Conservation (phyloP, 2,888 invertebrate genomes). For the Caenorhabditis sp. region DNA sequence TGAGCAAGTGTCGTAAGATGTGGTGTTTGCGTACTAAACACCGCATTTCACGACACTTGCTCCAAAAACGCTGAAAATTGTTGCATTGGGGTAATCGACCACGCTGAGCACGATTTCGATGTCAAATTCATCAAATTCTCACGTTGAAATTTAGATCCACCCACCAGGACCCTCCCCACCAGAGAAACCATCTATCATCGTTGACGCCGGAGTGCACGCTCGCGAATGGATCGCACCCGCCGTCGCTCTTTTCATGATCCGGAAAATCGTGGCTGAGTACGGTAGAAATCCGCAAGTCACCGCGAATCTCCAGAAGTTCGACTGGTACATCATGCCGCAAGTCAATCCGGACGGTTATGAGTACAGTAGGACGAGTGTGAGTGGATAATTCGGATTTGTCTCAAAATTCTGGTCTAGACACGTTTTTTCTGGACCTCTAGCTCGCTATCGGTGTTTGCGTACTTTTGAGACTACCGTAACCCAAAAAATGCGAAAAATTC, state of each 20-base stretch:
- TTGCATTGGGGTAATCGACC: background rate
- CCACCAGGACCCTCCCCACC: slow-evolving; percentile 44
- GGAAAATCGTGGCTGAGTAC: slow-evolving; percentile 75
- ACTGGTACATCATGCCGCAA: slow-evolving; percentile 82
- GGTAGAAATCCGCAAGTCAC: slow-evolving; percentile 71
- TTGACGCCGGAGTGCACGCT: slow-evolving; percentile 82
- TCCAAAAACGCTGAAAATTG: background rate
- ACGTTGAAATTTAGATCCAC: slow-evolving; percentile 58
- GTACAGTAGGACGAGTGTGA: slow-evolving; percentile 76
- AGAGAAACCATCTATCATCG: slow-evolving; percentile 78
- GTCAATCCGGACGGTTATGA: slow-evolving; percentile 83
- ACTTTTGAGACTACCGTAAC: slow-evolving; percentile 12
- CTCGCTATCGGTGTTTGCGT: background rate
- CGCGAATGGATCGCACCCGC: slow-evolving; percentile 82
- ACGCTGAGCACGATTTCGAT: background rate
- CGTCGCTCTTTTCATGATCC: slow-evolving; percentile 78
- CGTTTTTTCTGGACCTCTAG: background rate
- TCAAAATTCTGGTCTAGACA: background rate
- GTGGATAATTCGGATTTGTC: background rate
- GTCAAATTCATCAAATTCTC: background rate
- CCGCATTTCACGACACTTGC: background rate
- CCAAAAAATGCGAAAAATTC: background rate
- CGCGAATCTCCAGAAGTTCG: slow-evolving; percentile 76
- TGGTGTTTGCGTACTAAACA: background rate
- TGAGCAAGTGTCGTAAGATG: background rate